A percentile compares a stretch with the other conserved stretches of the same genome.
These are phyloP conservation scores for Lutjanus erythropterus DNA, from an alignment of 2,113 vertebrate genomes.

Conservation along the genomic window DNA sequence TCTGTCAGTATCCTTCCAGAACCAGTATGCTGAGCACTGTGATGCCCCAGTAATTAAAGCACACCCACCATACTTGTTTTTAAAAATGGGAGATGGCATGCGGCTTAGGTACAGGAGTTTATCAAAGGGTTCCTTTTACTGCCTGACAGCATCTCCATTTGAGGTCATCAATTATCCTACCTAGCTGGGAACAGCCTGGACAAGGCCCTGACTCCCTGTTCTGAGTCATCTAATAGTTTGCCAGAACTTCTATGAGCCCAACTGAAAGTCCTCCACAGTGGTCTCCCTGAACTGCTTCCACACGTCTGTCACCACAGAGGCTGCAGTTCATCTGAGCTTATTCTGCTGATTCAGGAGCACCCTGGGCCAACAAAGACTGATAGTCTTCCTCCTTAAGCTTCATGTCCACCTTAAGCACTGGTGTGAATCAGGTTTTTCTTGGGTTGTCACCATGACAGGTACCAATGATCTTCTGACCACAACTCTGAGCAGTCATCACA, in stretches of 20 bases:
- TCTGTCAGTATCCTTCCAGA: neutral
- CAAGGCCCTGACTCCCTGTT: neutral
- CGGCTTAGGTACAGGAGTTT: neutral
- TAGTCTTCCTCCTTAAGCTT: neutral
- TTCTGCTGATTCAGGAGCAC: neutral
- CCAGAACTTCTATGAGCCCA: neutral
- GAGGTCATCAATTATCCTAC: constrained; percentile 15
- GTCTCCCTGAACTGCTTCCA: neutral
- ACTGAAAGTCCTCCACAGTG: neutral
- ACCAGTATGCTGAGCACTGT: neutral
- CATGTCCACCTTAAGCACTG: neutral
- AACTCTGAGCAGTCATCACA: neutral
- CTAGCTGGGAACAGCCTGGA: neutral
- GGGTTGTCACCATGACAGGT: neutral
- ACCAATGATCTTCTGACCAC: neutral
- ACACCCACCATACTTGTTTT: neutral
- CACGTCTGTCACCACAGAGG: neutral
- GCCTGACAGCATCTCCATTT: neutral
- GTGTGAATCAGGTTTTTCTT: neutral
- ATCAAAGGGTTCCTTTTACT: constrained; percentile 3
- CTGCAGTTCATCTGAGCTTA: neutral
- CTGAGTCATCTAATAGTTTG: neutral
- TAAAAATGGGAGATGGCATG: neutral
- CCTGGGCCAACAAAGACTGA: neutral
- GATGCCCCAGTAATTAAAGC: neutral